Evolutionary conservation across 2,888 invertebrate species (phyloP), one percentile per base, ranked within the genome.

Genomic region (Polydrusus cervinus): DNA sequence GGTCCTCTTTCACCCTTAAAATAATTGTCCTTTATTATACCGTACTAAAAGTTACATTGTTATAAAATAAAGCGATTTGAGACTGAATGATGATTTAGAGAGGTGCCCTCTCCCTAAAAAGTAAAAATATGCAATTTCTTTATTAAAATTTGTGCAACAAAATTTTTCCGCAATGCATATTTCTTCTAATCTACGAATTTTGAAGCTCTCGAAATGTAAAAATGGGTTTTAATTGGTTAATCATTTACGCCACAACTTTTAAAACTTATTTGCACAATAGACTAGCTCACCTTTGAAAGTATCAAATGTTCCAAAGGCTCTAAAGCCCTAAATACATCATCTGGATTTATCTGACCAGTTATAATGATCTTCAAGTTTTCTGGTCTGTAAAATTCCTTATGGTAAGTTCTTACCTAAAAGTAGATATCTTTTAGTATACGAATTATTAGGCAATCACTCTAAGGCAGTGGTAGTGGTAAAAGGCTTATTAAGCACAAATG

Each of bases 331-430:
- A 97, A 95, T 2, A 97, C 92, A 82, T 94, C 91, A 13, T 91
- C 89, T 0, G 93, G 91, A 60, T 92, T 90, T 16, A 97, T 92
- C 87, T 93, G 93, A 0, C 97, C 97, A 13, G 94, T 93, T 66
- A 97, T 92, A 68, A 97, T 93, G 3, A 97, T 88, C 76, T 94
- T 93, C 73, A 97, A 88, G 86, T 98, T 98, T 86, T 96, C 95
- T 1, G 97, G 93, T 20, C 96, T 90, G 86, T 97, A 98, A 87
- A 95, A 97, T 76, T 93, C 90, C 81, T 93, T 92, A 85, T 97
- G 97, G 85, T 93, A 98, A 13, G 91, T 88, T 79, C 90, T 90
- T 7, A 95, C 93, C 94, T 94, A 82, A 75, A 69, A 71, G 43
- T 16, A 49, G n/a, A 60, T 43, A 47, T 18, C 6, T 34, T 87